Base-by-base conservation (phyloP, 2,888 invertebrate species). In the Rapana venosa region DNA sequence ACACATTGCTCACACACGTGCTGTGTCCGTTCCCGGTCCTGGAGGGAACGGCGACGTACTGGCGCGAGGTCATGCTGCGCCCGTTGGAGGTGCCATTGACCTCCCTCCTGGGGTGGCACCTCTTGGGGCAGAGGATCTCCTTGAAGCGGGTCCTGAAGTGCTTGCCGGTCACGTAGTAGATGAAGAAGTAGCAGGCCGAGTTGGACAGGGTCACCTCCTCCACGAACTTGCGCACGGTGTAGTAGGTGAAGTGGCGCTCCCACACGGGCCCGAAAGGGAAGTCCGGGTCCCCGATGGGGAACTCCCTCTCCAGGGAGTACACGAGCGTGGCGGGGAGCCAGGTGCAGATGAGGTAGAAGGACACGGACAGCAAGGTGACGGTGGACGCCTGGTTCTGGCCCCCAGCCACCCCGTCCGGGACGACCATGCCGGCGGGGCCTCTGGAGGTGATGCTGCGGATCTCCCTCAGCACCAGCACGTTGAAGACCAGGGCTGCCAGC, bases 291-390 rank as follows among this genome's bases (percentile, higher is more conserved):
- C 95, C 95, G 5, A 92, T 91, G 20, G 93, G 93, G 56, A 95
- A 94, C 74, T 93, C 88, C 8, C 91, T 91, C 88, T 94, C 93
- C 74, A 95, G 90, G 13, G 94, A 93, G 91, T 95, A 96, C 20
- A 96, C 95, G 79, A 96, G 92, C 0, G 96, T 95, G 36, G 95
- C 95, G 17, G 96, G 96, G 13, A 96, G 92, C 87, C 95, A 94
- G 17, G 96, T 96, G 90, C 95, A 94, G 58, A 96, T 96, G 26
- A 96, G 94, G 92, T 95, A 96, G 91, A 96, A 96, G 8, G 96
- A 96, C 17, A 96, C 96, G 1, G 95, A 94, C 47, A 96, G 92
- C 5, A 96, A 92, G 36, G 96, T 96, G n/a, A 95, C 93, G 6
- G 96, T 96, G 4, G 96, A 95, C 17, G 96, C 96, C 30, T 94